Conservation (phyloP, 2,113 vertebrate species). For the Phaethornis superciliosus region DNA sequence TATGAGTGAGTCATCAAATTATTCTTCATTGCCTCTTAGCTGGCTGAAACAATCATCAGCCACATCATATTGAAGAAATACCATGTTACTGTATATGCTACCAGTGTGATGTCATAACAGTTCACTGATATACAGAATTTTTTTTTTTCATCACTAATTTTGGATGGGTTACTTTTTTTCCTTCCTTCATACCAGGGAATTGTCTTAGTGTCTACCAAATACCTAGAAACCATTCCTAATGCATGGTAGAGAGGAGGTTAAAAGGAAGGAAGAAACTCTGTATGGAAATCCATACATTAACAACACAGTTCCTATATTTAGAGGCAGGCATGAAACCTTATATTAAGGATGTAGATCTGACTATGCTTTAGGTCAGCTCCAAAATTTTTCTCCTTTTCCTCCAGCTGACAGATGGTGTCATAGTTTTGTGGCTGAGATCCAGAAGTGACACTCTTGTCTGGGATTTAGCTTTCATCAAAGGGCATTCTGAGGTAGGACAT, state of each 20-base stretch:
- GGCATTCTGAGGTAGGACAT: background rate
- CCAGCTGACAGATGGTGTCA: background rate
- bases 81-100: too few species aligned
- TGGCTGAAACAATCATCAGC: too few species aligned
- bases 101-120: too few species aligned
- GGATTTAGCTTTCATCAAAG: background rate
- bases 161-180: too few species aligned
- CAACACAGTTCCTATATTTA: background rate
- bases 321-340: background rate
- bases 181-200: background rate
- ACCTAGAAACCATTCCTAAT: background rate
- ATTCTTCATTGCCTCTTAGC: too few species aligned
- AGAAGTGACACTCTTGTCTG: background rate
- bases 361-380: background rate
- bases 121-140: too few species aligned
- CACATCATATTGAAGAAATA: too few species aligned
- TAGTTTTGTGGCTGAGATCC: background rate
- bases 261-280: background rate
- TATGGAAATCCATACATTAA: background rate
- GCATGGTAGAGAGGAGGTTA: background rate
- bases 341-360: background rate
- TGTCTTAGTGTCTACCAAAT: background rate
- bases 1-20: too few species aligned
- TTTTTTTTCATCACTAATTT: too few species aligned
- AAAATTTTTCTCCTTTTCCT: background rate